These are phyloP conservation scores for Elgaria multicarinata DNA, from an alignment of 2,113 vertebrate species.

Conservation along the genomic window DNA sequence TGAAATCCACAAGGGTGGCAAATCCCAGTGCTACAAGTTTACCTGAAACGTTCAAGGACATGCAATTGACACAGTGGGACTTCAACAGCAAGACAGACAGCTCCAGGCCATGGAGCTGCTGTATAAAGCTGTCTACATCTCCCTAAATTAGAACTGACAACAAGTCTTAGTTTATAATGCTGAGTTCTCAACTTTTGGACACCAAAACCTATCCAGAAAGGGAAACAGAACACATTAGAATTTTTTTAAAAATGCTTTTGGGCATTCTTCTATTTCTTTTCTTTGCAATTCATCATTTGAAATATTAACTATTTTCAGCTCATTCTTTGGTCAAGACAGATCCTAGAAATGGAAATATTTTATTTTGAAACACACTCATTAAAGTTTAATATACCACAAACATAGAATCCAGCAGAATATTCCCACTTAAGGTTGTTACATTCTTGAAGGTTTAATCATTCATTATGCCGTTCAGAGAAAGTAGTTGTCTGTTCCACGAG, in stretches of 20 bases:
- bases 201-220: slow-evolving; percentile 69
- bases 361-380: slow-evolving; percentile 26
- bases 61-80: slow-evolving; percentile 73
- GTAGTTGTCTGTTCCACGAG: slow-evolving; percentile 29
- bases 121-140: slow-evolving; percentile 77
- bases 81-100: slow-evolving; percentile 77
- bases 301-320: not conserved
- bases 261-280: slow-evolving; percentile 40
- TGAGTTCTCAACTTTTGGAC: slow-evolving; percentile 74
- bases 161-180: slow-evolving; percentile 70
- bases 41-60: slow-evolving; percentile 86
- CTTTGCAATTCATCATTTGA: slow-evolving; percentile 13
- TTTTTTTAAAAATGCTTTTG: slow-evolving; percentile 55
- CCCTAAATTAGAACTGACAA: slow-evolving; percentile 85
- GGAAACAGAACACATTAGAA: slow-evolving; percentile 48
- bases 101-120: slow-evolving; percentile 82
- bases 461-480: slow-evolving; percentile 34
- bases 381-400: slow-evolving; percentile 33
- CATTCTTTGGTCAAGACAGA: not conserved
- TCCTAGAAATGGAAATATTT: not conserved
- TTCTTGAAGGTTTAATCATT: slow-evolving; percentile 41
- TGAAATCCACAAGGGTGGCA: slow-evolving; percentile 67
- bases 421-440: slow-evolving; percentile 18
- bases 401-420: slow-evolving; percentile 7
- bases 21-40: slow-evolving; percentile 67